A percentile compares a stretch with the other conserved stretches of the same genome.
Conservation (phyloP, 1,140 invertebrate species). For the Saccostrea glomerata region DNA sequence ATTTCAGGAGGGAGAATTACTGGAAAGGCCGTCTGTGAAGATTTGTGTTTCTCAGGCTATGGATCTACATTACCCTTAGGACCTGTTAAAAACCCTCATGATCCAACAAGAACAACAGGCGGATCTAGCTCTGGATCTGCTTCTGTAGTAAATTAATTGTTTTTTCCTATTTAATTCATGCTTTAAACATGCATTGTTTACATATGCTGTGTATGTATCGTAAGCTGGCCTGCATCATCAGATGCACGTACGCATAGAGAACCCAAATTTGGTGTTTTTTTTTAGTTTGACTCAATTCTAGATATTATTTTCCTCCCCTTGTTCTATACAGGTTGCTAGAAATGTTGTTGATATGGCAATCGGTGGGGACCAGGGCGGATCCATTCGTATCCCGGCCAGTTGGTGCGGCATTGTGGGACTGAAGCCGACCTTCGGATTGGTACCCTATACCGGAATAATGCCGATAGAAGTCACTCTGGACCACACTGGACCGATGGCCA, state of each 20-base stretch:
- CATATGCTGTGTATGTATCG: no score
- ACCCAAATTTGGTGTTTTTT: no score
- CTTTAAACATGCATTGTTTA: no score
- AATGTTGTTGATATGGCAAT: conserved; percentile 71
- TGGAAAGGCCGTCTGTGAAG: conserved; percentile 69
- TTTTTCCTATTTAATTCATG: no score
- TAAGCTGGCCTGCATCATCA: no score
- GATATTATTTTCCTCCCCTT: no score
- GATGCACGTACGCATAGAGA: no score
- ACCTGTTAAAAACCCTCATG: conserved; percentile 64
- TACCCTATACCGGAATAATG: conserved; percentile 71
- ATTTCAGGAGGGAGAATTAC: conserved; percentile 66
- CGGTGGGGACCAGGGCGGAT: conserved; percentile 74
- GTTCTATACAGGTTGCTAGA: conserved; percentile 52
- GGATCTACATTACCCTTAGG: conserved; percentile 67
- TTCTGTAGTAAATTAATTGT: conserved; percentile 34
- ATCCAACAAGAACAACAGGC: conserved; percentile 55
- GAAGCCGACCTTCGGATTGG: conserved; percentile 76
- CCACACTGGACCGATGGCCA: conserved; percentile 73
- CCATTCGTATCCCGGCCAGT: conserved; percentile 73
- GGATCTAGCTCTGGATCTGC: conserved; percentile 61
- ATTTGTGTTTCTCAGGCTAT: conserved; percentile 67
- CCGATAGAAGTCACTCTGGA: conserved; percentile 67
- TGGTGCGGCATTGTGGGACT: conserved; percentile 74
- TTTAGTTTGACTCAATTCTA: no score